Conservation (phyloP, 2,113 vertebrate species). For the Trogon melanurus region DNA sequence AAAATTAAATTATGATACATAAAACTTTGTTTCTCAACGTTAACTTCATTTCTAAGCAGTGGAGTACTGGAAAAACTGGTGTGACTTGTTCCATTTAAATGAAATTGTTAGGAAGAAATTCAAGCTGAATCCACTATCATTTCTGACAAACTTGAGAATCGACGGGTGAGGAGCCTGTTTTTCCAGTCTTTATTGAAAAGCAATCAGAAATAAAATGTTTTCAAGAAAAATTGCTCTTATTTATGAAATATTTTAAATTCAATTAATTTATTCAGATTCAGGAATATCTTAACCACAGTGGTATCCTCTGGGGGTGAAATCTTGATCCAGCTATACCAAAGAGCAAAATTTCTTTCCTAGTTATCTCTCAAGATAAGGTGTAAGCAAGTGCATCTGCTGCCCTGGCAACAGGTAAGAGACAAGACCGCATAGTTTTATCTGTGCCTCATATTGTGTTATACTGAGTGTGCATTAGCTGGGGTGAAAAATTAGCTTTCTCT, state of each 20-base stretch:
- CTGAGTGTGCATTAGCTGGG: background rate
- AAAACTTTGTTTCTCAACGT: background rate
- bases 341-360: background rate
- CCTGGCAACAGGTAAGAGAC: background rate
- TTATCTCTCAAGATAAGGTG: background rate
- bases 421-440: background rate
- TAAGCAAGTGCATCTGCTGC: background rate
- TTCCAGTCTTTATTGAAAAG: background rate
- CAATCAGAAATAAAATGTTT: background rate
- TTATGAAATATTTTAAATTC: background rate
- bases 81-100: background rate
- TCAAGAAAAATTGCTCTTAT: background rate
- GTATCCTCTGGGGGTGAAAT: background rate
- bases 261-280: background rate
- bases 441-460: accelerated
- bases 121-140: background rate
- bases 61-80: background rate
- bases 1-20: background rate
- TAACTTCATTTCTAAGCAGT: background rate
- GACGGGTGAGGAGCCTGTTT: background rate
- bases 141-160: background rate
- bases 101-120: background rate
- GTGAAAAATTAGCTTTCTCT: background rate
- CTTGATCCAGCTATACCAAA: background rate
- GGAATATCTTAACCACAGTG: background rate